Evolutionary conservation across 2,797 vertebrate genomes (phyloP).

Genomic region (Enteromius thamalakanensis): DNA sequence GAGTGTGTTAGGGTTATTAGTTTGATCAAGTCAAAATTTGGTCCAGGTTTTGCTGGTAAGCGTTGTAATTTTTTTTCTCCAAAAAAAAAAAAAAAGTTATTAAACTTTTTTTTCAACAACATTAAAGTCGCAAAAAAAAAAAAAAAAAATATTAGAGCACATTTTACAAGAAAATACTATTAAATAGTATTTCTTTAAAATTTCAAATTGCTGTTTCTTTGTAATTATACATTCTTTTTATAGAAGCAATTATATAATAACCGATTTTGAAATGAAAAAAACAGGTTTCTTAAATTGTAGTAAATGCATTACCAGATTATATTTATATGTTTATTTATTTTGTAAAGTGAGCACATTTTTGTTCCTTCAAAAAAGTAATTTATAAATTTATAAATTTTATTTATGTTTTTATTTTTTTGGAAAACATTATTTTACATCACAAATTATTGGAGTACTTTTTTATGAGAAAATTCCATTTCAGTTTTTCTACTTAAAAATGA

Average conservation of each 20-base stretch:
- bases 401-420: neutral
- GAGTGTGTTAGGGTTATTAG: neutral
- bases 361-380: neutral
- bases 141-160: neutral
- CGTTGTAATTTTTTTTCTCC: neutral
- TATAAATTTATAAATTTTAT: neutral
- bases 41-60: neutral
- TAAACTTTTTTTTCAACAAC: neutral
- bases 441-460: neutral
- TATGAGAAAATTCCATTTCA: neutral
- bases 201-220: neutral
- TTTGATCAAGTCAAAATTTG: neutral
- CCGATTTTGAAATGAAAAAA: neutral
- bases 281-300: neutral
- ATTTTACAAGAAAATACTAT: neutral
- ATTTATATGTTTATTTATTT: neutral
- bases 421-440: neutral
- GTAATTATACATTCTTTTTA: neutral
- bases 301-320: neutral
- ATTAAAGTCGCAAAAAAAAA: neutral
- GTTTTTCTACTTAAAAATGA: neutral
- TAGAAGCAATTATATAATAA: no score
- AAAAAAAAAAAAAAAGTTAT: neutral
- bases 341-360: neutral
- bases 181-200: neutral